phyloP scores from a whole-genome alignment of 2,888 invertebrate species.

The Coleophora flavipennella region DNA sequence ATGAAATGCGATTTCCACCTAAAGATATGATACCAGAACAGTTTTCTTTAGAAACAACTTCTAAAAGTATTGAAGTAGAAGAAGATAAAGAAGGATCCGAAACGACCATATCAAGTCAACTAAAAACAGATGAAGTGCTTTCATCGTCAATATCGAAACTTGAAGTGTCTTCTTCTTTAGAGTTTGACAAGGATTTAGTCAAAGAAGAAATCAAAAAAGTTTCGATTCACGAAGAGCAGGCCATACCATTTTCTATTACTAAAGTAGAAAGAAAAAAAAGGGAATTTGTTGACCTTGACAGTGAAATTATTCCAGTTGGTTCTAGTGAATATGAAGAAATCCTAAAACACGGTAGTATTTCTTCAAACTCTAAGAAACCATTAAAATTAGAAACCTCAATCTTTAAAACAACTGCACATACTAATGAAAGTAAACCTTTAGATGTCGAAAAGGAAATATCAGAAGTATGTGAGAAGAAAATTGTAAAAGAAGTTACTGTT shows the following conservation, averaged over 20 bases:
- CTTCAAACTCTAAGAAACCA: conserved; percentile 46
- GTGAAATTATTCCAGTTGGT: conserved; percentile 60
- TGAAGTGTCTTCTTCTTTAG: conserved; percentile 46
- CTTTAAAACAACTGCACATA: conserved; percentile 29
- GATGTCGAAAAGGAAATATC: conserved; percentile 26
- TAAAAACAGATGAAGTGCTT: conserved; percentile 55
- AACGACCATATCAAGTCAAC: conserved; percentile 60
- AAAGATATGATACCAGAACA: conserved; percentile 66
- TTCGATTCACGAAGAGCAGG: conserved; percentile 29
- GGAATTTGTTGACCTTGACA: conserved; percentile 63
- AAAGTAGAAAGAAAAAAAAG: conserved; percentile 51
- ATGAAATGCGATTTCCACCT: conserved; percentile 91
- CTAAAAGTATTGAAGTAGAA: conserved; percentile 57
- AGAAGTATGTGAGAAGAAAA: conserved; percentile 50
- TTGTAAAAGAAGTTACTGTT: conserved; percentile 39
- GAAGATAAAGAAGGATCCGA: conserved; percentile 57
- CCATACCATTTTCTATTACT: conserved; percentile 50
- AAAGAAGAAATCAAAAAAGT: conserved; percentile 35
- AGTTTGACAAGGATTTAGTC: conserved; percentile 36
- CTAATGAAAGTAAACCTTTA: conserved; percentile 31
- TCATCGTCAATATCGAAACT: conserved; percentile 63
- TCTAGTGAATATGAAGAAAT: conserved; percentile 61
- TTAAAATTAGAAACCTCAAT: conserved; percentile 31
- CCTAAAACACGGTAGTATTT: conserved; percentile 39
- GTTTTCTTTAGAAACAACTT: conserved; percentile 48